Conservation (phyloP, 2,797 vertebrate species). For the Rhynchonycteris naso region DNA sequence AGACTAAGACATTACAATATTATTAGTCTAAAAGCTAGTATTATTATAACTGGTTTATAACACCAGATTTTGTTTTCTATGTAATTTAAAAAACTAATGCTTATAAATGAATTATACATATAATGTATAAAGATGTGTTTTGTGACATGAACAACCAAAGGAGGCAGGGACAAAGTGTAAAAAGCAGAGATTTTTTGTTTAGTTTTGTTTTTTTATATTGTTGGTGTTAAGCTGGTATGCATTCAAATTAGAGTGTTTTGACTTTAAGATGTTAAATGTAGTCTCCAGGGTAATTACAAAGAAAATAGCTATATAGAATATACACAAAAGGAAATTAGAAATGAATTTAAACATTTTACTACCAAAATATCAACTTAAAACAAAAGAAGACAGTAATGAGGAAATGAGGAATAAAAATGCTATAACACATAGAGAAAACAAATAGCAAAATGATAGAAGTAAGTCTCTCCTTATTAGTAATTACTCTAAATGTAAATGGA, state of each 20-base stretch:
- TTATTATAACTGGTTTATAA: neutral
- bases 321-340: no score
- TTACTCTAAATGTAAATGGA: neutral
- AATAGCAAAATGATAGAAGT: neutral
- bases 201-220: neutral
- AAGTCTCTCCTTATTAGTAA: neutral
- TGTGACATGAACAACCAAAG: neutral
- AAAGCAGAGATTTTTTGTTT: neutral
- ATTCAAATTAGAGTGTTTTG: no score
- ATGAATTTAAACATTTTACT: neutral
- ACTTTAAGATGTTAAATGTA: no score
- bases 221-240: neutral
- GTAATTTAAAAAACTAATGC: neutral
- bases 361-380: neutral
- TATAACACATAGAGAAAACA: no score
- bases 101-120: neutral
- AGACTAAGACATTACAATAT: neutral
- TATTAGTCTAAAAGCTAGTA: neutral
- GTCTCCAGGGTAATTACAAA: no score
- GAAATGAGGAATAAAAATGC: neutral
- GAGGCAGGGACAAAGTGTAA: neutral
- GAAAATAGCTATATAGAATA: no score
- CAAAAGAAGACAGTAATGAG: neutral
- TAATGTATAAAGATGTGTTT: neutral
- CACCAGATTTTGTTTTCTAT: neutral